Percentiles rank a stretch among this genome's conserved stretches.
Evolutionary conservation across 2,888 invertebrate genomes (phyloP).

Genomic region (Coenonympha arcania): DNA sequence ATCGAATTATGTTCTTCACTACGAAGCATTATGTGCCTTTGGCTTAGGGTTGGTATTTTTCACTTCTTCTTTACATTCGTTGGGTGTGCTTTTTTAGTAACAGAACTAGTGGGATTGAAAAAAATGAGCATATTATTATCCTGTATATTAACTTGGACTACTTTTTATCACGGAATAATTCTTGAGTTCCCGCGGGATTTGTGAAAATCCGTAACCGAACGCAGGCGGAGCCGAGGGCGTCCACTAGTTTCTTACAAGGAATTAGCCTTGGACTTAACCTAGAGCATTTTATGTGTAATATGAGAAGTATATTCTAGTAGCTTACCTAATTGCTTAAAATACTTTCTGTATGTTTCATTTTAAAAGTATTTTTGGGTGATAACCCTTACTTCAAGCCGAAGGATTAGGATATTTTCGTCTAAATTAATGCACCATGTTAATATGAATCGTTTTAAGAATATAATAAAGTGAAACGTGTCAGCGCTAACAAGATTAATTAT

Average conservation of each 20-base stretch:
- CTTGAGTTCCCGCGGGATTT: no score
- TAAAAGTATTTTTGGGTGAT: slow-evolving; percentile 7
- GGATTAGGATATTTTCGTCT: slow-evolving; percentile 7
- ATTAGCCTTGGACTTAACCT: no score
- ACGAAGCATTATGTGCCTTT: slow-evolving; percentile 32
- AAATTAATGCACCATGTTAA: slow-evolving; percentile 15
- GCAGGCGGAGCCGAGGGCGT: no score
- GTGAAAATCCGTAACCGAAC: no score
- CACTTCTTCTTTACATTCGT: not conserved
- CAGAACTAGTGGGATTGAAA: no score
- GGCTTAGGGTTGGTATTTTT: slow-evolving; percentile 6
- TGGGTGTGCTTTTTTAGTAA: not conserved
- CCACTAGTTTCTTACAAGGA: no score
- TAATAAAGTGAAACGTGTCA: slow-evolving; percentile 17
- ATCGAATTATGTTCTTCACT: slow-evolving; percentile 65
- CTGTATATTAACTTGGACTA: no score
- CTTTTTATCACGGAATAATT: no score
- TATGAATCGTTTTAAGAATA: slow-evolving; percentile 16
- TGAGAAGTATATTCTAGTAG: no score
- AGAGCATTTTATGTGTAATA: no score
- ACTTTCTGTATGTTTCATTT: not conserved
- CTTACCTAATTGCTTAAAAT: no score
- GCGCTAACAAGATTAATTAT: slow-evolving; percentile 11
- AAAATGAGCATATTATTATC: no score
- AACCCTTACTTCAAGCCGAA: slow-evolving; percentile 3